Conservation (phyloP, 92 coral and sea anemone genomes). For the Pocillopora grandis region DNA sequence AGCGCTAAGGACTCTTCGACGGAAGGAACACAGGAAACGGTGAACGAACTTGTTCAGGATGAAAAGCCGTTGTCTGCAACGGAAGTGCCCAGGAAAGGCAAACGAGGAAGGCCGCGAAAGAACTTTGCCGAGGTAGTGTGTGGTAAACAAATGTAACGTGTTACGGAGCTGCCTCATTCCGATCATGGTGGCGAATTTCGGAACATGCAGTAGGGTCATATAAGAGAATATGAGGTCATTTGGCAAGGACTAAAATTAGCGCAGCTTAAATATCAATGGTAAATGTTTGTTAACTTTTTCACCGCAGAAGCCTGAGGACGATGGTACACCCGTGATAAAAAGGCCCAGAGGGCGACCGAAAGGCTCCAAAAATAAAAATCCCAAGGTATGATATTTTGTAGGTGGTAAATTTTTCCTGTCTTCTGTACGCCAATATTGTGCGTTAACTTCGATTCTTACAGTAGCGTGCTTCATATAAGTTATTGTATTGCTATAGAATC, state of each 20-base stretch:
- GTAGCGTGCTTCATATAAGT: slow-evolving; percentile 2
- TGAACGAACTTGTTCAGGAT: slow-evolving; percentile 54
- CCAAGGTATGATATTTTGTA: slow-evolving; percentile 63
- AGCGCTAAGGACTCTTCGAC: slow-evolving; percentile 7
- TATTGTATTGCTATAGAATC: slow-evolving; percentile 44
- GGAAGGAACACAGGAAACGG: slow-evolving; percentile 53
- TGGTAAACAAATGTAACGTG: slow-evolving; percentile 10
- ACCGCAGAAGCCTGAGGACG: slow-evolving; percentile 63
- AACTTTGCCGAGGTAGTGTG: slow-evolving; percentile 71
- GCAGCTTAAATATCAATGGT: slow-evolving; percentile 26
- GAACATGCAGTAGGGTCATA: background rate
- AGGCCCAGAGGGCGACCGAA: slow-evolving; percentile 92
- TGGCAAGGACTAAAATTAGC: slow-evolving; percentile 50
- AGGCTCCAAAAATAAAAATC: slow-evolving; percentile 94
- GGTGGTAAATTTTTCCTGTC: background rate
- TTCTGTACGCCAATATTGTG: slow-evolving; percentile 2
- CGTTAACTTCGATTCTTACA: background rate
- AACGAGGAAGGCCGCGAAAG: slow-evolving; percentile 82
- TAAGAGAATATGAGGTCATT: slow-evolving; percentile 42
- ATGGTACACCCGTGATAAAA: slow-evolving; percentile 77
- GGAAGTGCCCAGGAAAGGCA: slow-evolving; percentile 70
- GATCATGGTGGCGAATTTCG: slow-evolving; percentile 7
- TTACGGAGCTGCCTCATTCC: slow-evolving; percentile 2
- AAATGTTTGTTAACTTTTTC: slow-evolving; percentile 39
- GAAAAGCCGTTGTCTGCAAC: slow-evolving; percentile 29